Evolutionary conservation across 2,113 vertebrate genomes (phyloP).

Genomic region (Petroica traversi): DNA sequence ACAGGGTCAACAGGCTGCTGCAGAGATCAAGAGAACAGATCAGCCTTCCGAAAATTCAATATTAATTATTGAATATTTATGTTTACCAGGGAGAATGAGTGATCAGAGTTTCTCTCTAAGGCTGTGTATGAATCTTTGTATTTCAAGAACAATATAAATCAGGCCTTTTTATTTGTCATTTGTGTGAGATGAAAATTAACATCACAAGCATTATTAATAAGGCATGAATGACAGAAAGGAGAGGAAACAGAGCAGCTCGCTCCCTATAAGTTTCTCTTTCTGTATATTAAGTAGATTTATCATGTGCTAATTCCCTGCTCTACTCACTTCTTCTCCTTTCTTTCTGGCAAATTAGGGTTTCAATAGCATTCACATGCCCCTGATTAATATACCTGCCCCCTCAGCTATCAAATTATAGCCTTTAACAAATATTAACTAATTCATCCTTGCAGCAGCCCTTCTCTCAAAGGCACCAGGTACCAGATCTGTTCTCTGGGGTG

Average conservation of each 20-base stretch:
- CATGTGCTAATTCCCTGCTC: not conserved
- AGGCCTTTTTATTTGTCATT: conserved; percentile 55
- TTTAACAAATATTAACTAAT: not conserved
- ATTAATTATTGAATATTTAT: conserved; percentile 69
- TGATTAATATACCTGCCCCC: not conserved
- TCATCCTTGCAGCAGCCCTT: not conserved
- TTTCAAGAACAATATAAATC: conserved; percentile 65
- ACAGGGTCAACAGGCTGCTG: conserved; percentile 27
- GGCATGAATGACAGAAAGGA: conserved; percentile 34
- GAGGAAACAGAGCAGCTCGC: not conserved
- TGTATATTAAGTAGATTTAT: conserved; percentile 39
- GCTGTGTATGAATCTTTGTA: conserved; percentile 14
- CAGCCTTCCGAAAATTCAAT: conserved; percentile 34
- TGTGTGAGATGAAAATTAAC: conserved; percentile 54
- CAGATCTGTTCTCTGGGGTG: not conserved
- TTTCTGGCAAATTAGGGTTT: not conserved
- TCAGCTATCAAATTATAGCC: not conserved
- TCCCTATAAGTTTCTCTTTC: not conserved
- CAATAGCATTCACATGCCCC: not conserved
- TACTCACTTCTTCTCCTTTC: not conserved
- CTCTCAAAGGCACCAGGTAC: not conserved
- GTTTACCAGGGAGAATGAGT: conserved; percentile 7
- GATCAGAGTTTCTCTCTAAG: conserved; percentile 47
- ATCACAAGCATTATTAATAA: conserved; percentile 68
- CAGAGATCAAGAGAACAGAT: conserved; percentile 48